Conservation (phyloP, 2,113 vertebrate genomes). For the Daphoenositta chrysoptera region DNA sequence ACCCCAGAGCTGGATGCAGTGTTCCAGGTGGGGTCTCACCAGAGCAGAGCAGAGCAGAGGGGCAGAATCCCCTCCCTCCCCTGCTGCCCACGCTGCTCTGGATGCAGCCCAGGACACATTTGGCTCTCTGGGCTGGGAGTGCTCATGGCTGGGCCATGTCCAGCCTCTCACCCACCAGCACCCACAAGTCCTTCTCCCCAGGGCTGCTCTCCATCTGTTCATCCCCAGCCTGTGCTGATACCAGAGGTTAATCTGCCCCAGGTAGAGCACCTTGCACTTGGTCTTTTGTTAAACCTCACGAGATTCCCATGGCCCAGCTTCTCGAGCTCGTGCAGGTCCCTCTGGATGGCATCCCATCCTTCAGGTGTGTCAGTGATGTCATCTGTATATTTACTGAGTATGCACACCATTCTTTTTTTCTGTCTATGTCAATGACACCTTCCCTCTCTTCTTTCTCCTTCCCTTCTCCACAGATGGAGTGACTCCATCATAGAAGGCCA, state of each 20-base stretch:
- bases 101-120: neutral
- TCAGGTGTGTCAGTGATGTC: neutral
- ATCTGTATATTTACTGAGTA: neutral
- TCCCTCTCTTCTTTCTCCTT: neutral
- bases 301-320: neutral
- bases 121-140: neutral
- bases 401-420: neutral
- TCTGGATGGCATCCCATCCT: neutral
- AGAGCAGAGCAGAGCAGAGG: neutral
- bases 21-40: neutral
- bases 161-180: neutral
- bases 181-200: accelerated
- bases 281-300: neutral
- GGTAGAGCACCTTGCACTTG: neutral
- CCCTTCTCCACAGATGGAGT: neutral
- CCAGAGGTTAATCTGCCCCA: accelerated
- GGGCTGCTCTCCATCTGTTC: neutral
- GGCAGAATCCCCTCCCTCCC: neutral
- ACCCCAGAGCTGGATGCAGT: neutral
- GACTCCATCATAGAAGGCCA: neutral
- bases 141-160: neutral
- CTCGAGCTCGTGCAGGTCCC: accelerated
- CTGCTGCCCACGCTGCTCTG: neutral
- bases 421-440: neutral
- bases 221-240: neutral